Conservation (phyloP, 2,888 invertebrate genomes). For the Dermolepida albohirtum region DNA sequence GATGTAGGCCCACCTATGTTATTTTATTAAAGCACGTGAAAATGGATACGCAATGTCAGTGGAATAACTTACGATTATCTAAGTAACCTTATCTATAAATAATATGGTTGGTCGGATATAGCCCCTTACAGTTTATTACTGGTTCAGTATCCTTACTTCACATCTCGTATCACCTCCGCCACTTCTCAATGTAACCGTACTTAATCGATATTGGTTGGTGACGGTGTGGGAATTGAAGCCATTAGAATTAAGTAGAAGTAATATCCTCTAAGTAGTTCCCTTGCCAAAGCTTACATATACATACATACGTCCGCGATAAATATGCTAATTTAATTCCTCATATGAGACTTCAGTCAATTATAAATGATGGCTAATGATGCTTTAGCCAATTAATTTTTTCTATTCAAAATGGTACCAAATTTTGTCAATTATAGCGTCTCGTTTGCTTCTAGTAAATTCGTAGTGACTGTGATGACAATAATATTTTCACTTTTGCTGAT, state of each 20-base stretch:
- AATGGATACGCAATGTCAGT: constrained; percentile 20
- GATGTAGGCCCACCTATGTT: constrained; percentile 3
- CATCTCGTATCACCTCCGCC: constrained; percentile 25
- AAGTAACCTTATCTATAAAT: constrained; percentile 31
- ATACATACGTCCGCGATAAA: constrained; percentile 8
- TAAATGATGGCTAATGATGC: too few relatives aligned
- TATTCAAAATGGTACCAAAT: too few relatives aligned
- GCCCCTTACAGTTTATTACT: constrained; percentile 34
- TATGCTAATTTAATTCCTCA: constrained; percentile 19
- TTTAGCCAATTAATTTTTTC: too few relatives aligned
- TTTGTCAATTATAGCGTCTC: too few relatives aligned
- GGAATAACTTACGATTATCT: not conserved
- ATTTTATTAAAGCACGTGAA: constrained; percentile 13
- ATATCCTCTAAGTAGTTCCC: constrained; percentile 26
- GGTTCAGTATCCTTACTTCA: constrained; percentile 27
- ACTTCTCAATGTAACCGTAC: constrained; percentile 27
- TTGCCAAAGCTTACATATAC: not conserved
- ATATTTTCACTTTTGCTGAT: too few relatives aligned
- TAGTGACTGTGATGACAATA: too few relatives aligned
- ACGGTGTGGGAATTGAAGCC: constrained; percentile 13
- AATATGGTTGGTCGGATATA: constrained; percentile 30
- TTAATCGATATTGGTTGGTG: constrained; percentile 27
- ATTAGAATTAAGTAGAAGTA: constrained; percentile 33
- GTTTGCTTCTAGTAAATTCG: too few relatives aligned
- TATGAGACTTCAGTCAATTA: not conserved